Evolutionary conservation across 1,140 invertebrate genomes (phyloP).

Genomic region (Drosophila trapezifrons): DNA sequence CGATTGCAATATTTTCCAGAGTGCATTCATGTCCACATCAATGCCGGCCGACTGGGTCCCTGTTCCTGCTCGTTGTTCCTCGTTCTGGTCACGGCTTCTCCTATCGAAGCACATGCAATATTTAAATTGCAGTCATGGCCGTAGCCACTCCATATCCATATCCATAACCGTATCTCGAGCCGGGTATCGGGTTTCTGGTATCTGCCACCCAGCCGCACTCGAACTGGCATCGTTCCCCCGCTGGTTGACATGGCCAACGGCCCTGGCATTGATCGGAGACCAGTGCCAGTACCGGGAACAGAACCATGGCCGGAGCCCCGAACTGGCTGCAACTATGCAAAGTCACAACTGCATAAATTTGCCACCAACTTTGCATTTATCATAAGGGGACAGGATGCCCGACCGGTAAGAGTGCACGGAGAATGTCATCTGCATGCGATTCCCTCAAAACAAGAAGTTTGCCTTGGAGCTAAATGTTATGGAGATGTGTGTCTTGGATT

Average conservation of each 20-base stretch:
- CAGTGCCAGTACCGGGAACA: conserved; percentile 1
- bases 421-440: conserved; percentile 51
- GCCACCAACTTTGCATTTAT: conserved; percentile 39
- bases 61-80: conserved; percentile 14
- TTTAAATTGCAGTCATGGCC: conserved; percentile 69
- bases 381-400: conserved; percentile 21
- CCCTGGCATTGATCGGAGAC: conserved; percentile 67
- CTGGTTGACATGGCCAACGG: conserved; percentile 70
- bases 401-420: conserved; percentile 20
- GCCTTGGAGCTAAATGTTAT: neutral
- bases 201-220: conserved; percentile 18
- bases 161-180: conserved; percentile 48
- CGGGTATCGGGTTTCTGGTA: conserved; percentile 38
- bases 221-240: conserved; percentile 14
- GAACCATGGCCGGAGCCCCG: neutral
- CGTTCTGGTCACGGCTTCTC: conserved; percentile 42
- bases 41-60: conserved; percentile 8
- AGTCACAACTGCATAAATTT: conserved; percentile 68
- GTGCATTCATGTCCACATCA: conserved; percentile 20
- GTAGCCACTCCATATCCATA: conserved; percentile 52
- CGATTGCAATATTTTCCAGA: no score
- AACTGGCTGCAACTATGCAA: conserved; percentile 22
- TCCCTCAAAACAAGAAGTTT: conserved; percentile 19
- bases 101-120: conserved; percentile 67
- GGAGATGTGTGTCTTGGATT: neutral